Conservation (phyloP, 2,888 invertebrate genomes). For the Tromatobia lineatoria region DNA sequence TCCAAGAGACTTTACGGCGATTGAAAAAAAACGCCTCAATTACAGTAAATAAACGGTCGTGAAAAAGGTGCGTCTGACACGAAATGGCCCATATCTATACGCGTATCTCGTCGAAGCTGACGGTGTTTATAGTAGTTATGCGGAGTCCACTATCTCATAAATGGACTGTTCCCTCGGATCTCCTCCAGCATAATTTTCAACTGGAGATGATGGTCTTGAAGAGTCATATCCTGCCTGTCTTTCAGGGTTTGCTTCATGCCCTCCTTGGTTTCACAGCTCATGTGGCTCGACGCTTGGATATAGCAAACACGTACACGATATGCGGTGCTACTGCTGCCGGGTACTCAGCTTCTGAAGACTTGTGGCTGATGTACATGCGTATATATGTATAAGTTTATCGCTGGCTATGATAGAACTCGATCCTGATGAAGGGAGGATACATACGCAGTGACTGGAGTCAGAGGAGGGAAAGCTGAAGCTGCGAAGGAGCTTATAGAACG, state of each 20-base stretch:
- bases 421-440: not conserved
- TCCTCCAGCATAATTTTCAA: slow-evolving; percentile 53
- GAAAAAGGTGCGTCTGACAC: not conserved
- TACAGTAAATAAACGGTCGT: not conserved
- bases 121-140: slow-evolving; percentile 8
- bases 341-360: slow-evolving; percentile 12
- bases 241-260: slow-evolving; percentile 27
- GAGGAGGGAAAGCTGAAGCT: slow-evolving; percentile 3
- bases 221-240: slow-evolving; percentile 62
- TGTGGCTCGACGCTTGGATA: not conserved
- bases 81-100: not conserved
- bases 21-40: not conserved
- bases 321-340: slow-evolving; percentile 5
- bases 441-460: not conserved
- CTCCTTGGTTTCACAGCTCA: slow-evolving; percentile 27
- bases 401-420: not conserved
- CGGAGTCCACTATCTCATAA: not conserved
- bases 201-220: slow-evolving; percentile 53
- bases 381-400: slow-evolving; percentile 1
- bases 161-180: slow-evolving; percentile 9
- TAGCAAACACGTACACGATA: slow-evolving; percentile 16
- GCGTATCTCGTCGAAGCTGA: not conserved
- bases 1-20: no score
- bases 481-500: not conserved
- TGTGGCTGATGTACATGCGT: not conserved